Conservation (phyloP, 2,113 vertebrate species). For the Callospermophilus lateralis region DNA sequence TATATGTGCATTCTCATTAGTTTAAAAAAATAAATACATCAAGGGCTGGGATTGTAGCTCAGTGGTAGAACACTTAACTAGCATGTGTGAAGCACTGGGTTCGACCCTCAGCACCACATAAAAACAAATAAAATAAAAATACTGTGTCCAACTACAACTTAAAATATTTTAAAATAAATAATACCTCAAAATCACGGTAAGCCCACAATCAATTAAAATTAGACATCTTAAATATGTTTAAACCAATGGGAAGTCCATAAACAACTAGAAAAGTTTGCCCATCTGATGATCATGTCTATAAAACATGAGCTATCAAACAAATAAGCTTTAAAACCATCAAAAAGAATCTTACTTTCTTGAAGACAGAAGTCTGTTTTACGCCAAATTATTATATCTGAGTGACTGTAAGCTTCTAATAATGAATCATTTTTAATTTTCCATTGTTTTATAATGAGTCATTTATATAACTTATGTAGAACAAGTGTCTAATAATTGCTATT, state of each 20-base stretch:
- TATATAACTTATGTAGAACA: slow-evolving; percentile 8
- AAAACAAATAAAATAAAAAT: too few species aligned
- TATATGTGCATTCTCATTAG: not conserved
- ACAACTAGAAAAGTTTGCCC: not conserved
- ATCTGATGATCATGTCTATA: not conserved
- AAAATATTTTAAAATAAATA: too few species aligned
- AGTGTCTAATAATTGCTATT: not conserved
- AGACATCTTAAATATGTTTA: not conserved
- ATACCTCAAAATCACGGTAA: not conserved
- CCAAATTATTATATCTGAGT: slow-evolving; percentile 33
- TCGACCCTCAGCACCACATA: too few species aligned
- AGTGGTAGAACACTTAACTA: too few species aligned
- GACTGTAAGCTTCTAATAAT: not conserved
- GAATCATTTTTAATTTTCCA: slow-evolving; percentile 51
- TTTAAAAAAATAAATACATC: not conserved
- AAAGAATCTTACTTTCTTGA: slow-evolving; percentile 9
- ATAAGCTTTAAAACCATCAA: not conserved
- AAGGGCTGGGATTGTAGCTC: too few species aligned
- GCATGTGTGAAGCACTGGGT: too few species aligned
- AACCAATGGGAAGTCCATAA: not conserved
- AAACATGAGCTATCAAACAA: slow-evolving; percentile 18
- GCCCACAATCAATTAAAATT: not conserved
- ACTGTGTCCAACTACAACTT: too few species aligned
- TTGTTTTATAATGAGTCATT: slow-evolving; percentile 19
- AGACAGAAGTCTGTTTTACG: not conserved